phyloP scores from a whole-genome alignment of 2,113 vertebrate species.

The Laticauda colubrina region DNA sequence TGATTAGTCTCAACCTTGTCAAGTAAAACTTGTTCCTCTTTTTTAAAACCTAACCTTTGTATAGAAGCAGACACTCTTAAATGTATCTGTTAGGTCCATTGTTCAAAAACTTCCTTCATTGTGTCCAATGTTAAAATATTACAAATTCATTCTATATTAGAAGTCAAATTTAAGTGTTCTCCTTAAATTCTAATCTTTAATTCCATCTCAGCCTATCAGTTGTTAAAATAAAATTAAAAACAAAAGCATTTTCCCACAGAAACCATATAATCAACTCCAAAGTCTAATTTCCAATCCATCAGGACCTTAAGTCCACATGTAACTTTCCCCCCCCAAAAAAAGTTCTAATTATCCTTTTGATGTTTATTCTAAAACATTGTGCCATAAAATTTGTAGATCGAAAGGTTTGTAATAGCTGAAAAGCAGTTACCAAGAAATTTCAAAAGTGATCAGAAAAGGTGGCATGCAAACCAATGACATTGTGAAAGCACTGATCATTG shows the following conservation, averaged over 20 bases:
- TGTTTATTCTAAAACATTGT: background rate
- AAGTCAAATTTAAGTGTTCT: background rate
- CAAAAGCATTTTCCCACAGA: background rate
- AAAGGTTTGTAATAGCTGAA: background rate
- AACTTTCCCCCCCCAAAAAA: background rate
- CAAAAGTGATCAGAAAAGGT: background rate
- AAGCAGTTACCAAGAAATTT: background rate
- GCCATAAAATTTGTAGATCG: background rate
- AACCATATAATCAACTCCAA: background rate
- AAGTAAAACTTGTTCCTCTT: background rate
- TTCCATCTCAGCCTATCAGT: background rate
- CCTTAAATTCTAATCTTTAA: background rate
- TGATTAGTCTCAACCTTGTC: background rate
- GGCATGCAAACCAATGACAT: background rate
- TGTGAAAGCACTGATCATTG: background rate
- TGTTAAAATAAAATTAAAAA: background rate
- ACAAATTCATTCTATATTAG: background rate
- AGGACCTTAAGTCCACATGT: background rate
- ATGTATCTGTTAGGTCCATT: background rate
- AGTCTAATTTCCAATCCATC: background rate
- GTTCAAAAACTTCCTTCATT: background rate
- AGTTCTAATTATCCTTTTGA: background rate
- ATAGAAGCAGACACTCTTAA: background rate
- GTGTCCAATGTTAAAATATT: background rate
- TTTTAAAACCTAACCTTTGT: background rate